These are phyloP conservation scores for Muscina levida DNA, from an alignment of 2,888 invertebrate genomes.

Conservation along the genomic window DNA sequence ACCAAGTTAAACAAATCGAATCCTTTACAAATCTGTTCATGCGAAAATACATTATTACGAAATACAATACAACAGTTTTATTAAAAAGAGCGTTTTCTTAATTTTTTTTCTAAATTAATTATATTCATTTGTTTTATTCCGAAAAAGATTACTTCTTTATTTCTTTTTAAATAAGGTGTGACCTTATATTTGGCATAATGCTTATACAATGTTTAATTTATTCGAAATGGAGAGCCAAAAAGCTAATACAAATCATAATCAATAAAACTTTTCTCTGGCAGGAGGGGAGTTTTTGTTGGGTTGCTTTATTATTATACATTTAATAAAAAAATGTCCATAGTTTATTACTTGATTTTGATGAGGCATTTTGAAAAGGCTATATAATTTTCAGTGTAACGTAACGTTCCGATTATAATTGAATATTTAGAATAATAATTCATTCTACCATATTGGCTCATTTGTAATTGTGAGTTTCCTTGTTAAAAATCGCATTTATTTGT, in stretches of 20 bases:
- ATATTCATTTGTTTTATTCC: constrained; percentile 44
- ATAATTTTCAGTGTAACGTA: constrained; percentile 54
- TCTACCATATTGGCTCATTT: constrained; percentile 25
- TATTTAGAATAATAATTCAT: constrained; percentile 3
- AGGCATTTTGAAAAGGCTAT: constrained; percentile 65
- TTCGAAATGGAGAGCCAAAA: constrained; percentile 37
- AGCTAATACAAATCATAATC: constrained; percentile 44
- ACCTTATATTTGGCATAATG: constrained; percentile 59
- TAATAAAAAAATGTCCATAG: constrained; percentile 51
- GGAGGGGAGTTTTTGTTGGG: no score
- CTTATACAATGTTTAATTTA: constrained; percentile 8
- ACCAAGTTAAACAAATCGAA: not conserved
- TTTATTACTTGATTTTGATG: constrained; percentile 65
- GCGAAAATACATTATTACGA: constrained; percentile 45
- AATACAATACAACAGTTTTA: not conserved
- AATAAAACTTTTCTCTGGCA: constrained; percentile 8
- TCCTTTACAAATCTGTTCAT: constrained; percentile 2
- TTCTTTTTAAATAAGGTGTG: constrained; percentile 20
- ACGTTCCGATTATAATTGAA: constrained; percentile 36
- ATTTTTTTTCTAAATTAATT: constrained; percentile 5
- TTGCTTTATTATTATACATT: constrained; percentile 40
- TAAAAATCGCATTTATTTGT: constrained; percentile 51
- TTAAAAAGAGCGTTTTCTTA: constrained; percentile 8
- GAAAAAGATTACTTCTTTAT: constrained; percentile 34
- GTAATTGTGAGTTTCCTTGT: constrained; percentile 29